Evolutionary conservation across 2,113 vertebrate species (phyloP).

Genomic region (Chaetorhynchus papuensis): DNA sequence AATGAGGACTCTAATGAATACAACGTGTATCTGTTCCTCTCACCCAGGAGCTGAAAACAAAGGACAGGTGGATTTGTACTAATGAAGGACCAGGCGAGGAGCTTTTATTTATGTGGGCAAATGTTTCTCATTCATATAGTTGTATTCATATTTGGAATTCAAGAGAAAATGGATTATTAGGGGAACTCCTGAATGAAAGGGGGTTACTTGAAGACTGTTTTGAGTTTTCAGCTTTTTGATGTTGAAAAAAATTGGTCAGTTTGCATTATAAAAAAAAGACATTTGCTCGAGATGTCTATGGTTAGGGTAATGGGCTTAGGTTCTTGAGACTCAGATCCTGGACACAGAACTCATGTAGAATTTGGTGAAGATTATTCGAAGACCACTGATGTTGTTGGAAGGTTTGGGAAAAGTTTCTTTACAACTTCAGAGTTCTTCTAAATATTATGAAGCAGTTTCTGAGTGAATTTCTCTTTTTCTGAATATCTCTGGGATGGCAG

Average conservation of each 20-base stretch:
- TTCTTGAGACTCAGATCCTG: neutral
- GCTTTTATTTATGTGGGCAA: neutral
- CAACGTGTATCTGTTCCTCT: neutral
- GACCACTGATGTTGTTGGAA: neutral
- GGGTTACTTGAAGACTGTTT: neutral
- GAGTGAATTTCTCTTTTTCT: neutral
- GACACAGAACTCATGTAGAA: neutral
- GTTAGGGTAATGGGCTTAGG: neutral
- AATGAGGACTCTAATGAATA: constrained; percentile 37
- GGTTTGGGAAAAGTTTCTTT: neutral
- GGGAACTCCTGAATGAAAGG: neutral
- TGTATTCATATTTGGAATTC: neutral
- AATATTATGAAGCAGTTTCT: neutral
- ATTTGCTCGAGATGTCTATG: accelerated
- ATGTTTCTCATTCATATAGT: neutral
- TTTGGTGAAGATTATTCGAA: neutral
- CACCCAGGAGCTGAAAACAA: constrained; percentile 1
- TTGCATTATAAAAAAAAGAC: neutral
- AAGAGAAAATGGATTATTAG: neutral
- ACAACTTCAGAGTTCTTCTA: neutral
- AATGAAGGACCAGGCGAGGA: neutral
- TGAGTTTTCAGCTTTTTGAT: neutral
- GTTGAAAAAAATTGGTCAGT: neutral
- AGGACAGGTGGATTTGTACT: neutral
- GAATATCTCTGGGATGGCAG: neutral